Conservation (phyloP, 2,797 vertebrate species). For the Brotula barbata region DNA sequence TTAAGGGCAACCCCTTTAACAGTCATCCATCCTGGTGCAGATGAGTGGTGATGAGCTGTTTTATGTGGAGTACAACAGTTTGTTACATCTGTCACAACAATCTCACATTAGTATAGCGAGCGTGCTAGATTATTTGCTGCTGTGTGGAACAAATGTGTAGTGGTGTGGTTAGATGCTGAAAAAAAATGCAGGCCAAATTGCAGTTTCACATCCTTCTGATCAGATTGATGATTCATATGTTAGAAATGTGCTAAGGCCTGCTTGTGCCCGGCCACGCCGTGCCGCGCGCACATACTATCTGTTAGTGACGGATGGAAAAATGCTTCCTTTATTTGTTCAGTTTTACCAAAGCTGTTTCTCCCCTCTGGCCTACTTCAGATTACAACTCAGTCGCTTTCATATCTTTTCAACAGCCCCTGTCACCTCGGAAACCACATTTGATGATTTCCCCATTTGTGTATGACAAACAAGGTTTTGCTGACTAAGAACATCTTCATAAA, state of each 20-base stretch:
- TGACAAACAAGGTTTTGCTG: constrained; percentile 44
- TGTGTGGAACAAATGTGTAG: constrained; percentile 53
- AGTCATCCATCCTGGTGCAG: no score
- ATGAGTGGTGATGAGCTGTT: not conserved
- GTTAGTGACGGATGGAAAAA: constrained; percentile 3
- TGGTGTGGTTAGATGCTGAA: constrained; percentile 51
- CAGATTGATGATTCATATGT: constrained; percentile 55
- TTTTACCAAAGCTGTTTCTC: constrained; percentile 23
- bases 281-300: constrained; percentile 38
- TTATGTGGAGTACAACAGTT: not conserved
- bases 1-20: no score
- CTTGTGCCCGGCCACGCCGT: no score
- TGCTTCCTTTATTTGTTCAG: constrained; percentile 32
- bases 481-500: constrained; percentile 23
- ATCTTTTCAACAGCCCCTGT: constrained; percentile 15
- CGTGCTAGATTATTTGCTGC: constrained; percentile 22
- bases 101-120: constrained; percentile 15
- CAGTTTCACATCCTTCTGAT: constrained; percentile 66
- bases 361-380: constrained; percentile 50
- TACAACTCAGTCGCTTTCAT: constrained; percentile 9
- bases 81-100: not conserved
- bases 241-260: constrained; percentile 14
- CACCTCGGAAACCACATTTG: constrained; percentile 51
- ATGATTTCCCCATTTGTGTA: constrained; percentile 37
- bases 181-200: constrained; percentile 61